These are phyloP conservation scores for Bombus sibiricus DNA, from an alignment of 1,140 invertebrate species.

Conservation along the genomic window DNA sequence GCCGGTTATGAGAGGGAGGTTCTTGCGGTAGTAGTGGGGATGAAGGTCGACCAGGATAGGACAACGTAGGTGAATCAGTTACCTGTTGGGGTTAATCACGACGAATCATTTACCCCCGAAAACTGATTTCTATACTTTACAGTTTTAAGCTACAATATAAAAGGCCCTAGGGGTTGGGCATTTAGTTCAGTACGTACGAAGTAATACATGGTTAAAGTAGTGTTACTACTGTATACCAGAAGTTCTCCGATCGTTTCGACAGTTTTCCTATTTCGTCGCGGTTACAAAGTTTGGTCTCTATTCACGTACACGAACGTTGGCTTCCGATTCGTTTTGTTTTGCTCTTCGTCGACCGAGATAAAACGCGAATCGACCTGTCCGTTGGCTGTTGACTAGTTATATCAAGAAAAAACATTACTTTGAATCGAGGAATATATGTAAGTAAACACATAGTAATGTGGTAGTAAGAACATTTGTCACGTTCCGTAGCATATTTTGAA, in stretches of 20 bases:
- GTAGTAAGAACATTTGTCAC: not conserved
- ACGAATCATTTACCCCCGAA: accelerated
- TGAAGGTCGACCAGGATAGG: accelerated
- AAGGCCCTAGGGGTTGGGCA: too few species aligned
- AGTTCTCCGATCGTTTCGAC: too few species aligned
- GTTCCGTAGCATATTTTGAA: not conserved
- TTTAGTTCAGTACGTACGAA: accelerated
- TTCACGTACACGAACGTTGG: too few species aligned
- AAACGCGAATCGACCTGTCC: too few species aligned
- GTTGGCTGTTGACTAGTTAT: too few species aligned
- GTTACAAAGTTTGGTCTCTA: too few species aligned
- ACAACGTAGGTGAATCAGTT: accelerated
- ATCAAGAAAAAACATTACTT: not conserved
- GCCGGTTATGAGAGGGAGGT: accelerated
- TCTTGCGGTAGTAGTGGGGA: accelerated
- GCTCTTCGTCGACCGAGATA: too few species aligned
- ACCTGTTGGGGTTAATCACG: accelerated
- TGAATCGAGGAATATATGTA: not conserved
- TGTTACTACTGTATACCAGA: accelerated
- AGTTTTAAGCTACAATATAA: too few species aligned
- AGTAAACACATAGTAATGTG: not conserved
- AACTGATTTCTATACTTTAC: accelerated
- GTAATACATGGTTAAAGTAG: accelerated
- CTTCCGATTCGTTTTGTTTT: too few species aligned
- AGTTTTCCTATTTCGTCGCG: accelerated